Percentiles rank a stretch among this genome's conserved stretches.
Conservation (phyloP, 2,888 invertebrate species). For the Chydorus sphaericus region DNA sequence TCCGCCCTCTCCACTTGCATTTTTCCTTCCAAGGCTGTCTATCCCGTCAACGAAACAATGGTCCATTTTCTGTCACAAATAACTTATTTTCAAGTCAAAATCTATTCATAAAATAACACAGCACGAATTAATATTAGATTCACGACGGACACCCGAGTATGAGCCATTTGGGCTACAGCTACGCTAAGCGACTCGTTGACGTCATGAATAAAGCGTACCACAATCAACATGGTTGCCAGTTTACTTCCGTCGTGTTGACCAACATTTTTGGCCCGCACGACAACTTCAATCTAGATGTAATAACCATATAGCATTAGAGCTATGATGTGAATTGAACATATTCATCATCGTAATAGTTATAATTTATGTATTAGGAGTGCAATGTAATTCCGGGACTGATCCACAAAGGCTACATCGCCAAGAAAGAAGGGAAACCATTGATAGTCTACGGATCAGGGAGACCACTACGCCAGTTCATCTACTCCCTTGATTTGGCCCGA, state of each 20-base stretch:
- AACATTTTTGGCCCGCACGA: constrained; percentile 96
- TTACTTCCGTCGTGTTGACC: too few relatives aligned
- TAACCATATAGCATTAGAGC: too few relatives aligned
- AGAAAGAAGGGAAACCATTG: constrained; percentile 41
- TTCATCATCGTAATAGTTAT: too few relatives aligned
- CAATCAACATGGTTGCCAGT: constrained; percentile 57
- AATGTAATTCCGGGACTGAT: constrained; percentile 95
- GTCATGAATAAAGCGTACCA: constrained; percentile 56
- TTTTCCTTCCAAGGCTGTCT: constrained; percentile 91
- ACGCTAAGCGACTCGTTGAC: constrained; percentile 94
- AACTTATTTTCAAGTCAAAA: not conserved
- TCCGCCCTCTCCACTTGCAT: constrained; percentile 98
- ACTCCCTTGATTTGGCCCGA: constrained; percentile 79
- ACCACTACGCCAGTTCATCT: constrained; percentile 92
- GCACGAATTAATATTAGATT: constrained; percentile 46
- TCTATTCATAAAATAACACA: constrained; percentile 25
- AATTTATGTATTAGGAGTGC: too few relatives aligned
- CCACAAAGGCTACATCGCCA: constrained; percentile 57
- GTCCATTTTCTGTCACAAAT: constrained; percentile 35
- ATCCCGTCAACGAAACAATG: constrained; percentile 98
- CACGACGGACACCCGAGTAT: constrained; percentile 93
- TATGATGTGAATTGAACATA: too few relatives aligned
- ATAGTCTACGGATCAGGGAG: constrained; percentile 80
- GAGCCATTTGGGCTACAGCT: constrained; percentile 95
- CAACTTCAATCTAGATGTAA: constrained; percentile 60